These are phyloP conservation scores for Prionailurus bengalensis DNA, from an alignment of 2,113 vertebrate genomes.

Conservation along the genomic window DNA sequence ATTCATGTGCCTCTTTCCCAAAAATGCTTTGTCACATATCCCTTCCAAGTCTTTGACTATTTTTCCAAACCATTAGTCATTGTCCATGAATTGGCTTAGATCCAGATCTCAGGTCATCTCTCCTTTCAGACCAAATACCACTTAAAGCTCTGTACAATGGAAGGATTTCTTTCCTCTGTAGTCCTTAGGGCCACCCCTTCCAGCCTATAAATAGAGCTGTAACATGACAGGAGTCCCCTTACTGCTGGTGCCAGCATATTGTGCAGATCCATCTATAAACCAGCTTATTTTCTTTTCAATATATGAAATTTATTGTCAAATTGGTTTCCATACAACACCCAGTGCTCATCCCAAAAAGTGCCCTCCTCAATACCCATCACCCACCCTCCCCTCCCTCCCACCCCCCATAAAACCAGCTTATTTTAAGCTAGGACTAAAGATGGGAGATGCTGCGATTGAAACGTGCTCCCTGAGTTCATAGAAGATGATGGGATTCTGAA, in stretches of 20 bases:
- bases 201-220: neutral
- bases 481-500: neutral
- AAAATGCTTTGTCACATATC: slow-evolving; percentile 25
- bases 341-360: too few relatives aligned
- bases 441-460: neutral
- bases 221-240: too few relatives aligned
- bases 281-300: neutral
- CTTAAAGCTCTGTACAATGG: neutral
- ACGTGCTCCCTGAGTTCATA: neutral
- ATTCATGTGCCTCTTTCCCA: neutral
- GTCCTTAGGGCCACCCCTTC: neutral
- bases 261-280: neutral
- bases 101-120: slow-evolving; percentile 10
- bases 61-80: slow-evolving; percentile 35
- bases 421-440: neutral
- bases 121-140: slow-evolving; percentile 57
- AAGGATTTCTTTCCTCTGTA: slow-evolving; percentile 52
- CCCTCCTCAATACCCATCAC: too few relatives aligned
- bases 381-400: too few relatives aligned
- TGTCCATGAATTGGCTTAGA: slow-evolving; percentile 14
- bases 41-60: slow-evolving; percentile 7
- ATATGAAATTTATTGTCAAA: too few relatives aligned
- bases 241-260: neutral
- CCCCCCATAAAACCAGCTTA: neutral
- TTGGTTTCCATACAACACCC: too few relatives aligned